phyloP scores from a whole-genome alignment of 2,888 invertebrate genomes.

The Abrostola tripartita region DNA sequence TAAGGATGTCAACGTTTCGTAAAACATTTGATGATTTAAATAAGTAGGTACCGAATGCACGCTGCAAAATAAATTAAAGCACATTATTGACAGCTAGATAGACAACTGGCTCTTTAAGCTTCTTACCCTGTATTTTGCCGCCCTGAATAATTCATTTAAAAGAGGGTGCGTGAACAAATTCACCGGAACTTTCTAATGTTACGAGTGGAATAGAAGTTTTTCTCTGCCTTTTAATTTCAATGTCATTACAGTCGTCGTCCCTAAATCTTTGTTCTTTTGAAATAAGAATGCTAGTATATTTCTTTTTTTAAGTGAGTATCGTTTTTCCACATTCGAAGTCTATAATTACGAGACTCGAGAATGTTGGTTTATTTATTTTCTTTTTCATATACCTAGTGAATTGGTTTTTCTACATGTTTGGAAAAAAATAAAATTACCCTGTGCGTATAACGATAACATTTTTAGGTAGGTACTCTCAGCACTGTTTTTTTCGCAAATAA shows the following conservation, averaged over 20 bases:
- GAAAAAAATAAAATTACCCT: no score
- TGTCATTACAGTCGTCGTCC: constrained; percentile 60
- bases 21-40: not conserved
- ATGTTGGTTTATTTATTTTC: no score
- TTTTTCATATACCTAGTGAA: no score
- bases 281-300: constrained; percentile 31
- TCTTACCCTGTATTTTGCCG: constrained; percentile 70
- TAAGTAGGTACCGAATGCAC: constrained; percentile 46
- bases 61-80: constrained; percentile 71
- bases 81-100: constrained; percentile 77
- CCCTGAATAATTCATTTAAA: constrained; percentile 76
- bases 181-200: constrained; percentile 66
- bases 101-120: constrained; percentile 72
- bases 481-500: no score
- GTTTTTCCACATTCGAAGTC: not conserved
- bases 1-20: no score
- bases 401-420: no score
- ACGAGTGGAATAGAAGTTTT: constrained; percentile 65
- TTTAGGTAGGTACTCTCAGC: no score
- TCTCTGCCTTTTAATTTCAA: constrained; percentile 64
- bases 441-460: no score
- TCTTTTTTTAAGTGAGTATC: constrained; percentile 2
- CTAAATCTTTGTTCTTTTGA: constrained; percentile 49
- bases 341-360: no score
- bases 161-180: constrained; percentile 75